Percentiles rank a stretch among this genome's conserved stretches.
Conservation (phyloP, 2,888 invertebrate species). For the Cerceris ruficornis region DNA sequence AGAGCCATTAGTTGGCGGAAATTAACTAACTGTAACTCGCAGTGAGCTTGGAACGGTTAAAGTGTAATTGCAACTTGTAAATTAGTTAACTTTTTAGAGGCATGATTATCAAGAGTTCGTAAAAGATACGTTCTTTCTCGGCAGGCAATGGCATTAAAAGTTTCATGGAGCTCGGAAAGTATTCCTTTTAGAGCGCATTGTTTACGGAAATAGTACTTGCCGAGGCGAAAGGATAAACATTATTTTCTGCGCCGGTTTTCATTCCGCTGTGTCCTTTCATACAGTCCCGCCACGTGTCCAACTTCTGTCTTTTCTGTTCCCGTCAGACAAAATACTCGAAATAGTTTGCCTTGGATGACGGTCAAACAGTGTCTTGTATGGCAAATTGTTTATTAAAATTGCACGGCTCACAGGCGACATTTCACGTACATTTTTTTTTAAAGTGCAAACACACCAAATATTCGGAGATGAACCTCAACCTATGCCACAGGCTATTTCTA, state of each 20-base stretch:
- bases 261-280: constrained; percentile 22
- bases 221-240: constrained; percentile 25
- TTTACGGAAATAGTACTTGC: constrained; percentile 14
- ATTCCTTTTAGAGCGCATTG: neutral
- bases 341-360: no score
- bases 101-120: neutral
- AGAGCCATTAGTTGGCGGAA: no score
- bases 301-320: constrained; percentile 14
- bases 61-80: no score
- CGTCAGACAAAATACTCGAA: neutral
- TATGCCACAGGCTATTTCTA: no score
- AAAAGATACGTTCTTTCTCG: neutral
- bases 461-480: no score
- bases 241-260: constrained; percentile 10
- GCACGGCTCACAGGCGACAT: no score
- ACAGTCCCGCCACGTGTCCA: constrained; percentile 2
- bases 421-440: no score
- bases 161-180: constrained; percentile 10
- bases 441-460: no score
- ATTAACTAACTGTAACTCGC: no score
- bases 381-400: no score
- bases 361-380: no score
- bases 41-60: no score
- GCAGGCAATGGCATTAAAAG: neutral
- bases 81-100: neutral